phyloP scores from a whole-genome alignment of 1,140 invertebrate genomes.

The Bombus affinis region DNA sequence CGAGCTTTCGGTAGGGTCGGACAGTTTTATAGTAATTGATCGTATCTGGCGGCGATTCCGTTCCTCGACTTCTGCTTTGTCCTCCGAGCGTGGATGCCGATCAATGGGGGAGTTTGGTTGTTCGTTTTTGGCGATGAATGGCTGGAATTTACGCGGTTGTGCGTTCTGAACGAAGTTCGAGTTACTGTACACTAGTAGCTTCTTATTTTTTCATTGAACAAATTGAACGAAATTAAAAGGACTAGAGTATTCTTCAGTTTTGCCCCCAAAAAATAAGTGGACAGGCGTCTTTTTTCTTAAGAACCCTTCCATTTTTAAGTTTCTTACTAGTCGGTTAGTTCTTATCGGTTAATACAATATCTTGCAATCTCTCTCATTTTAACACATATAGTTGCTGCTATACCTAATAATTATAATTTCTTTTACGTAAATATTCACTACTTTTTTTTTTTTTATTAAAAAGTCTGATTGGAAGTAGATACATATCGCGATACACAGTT shows the following conservation, averaged over 20 bases:
- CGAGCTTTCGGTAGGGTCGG: slow-evolving; percentile 44
- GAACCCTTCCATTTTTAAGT: no score
- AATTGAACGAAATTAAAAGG: no score
- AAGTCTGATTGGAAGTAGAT: background rate
- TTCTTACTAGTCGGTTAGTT: no score
- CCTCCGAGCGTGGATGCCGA: background rate
- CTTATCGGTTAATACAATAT: no score
- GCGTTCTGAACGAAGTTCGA: no score
- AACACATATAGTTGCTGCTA: no score
- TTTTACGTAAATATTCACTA: no score
- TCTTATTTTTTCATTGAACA: background rate
- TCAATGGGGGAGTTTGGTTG: slow-evolving; percentile 1
- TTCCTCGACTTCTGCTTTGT: slow-evolving; percentile 16
- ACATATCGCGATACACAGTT: background rate
- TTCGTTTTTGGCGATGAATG: background rate
- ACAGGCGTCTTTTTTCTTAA: no score
- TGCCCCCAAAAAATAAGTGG: no score
- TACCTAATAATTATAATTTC: no score
- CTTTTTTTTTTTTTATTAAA: no score
- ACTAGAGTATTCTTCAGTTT: no score
- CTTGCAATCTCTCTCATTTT: accelerated
- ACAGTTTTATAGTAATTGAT: slow-evolving; percentile 58
- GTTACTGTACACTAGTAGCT: background rate
- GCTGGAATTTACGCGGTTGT: background rate
- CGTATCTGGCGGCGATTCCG: slow-evolving; percentile 34